Base-by-base conservation (phyloP, 2,113 vertebrate genomes). In the Microcebus jonahi region DNA sequence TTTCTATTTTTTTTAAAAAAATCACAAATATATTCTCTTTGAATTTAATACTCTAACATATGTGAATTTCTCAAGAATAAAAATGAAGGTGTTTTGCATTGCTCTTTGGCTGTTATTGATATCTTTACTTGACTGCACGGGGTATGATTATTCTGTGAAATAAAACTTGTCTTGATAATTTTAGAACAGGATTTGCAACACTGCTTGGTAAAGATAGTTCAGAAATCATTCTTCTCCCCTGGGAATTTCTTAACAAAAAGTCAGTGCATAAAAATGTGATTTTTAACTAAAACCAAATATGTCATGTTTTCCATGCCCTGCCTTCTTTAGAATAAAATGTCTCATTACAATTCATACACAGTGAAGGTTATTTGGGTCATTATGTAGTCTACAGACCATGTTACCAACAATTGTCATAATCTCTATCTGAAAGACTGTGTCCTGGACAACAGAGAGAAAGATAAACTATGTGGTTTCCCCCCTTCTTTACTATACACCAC, bases 151-250 rank as follows among this genome's bases (percentile, higher is more conserved):
- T 79, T 88, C 25, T 75, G 57, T 87, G 57, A 90, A 91, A 77
- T 15, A 88, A 95, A 87, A 67, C n/a, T 93, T 86, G 42, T 91
- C 68, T 29, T 88, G 84, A 96, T 75, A 95, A 65, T 79, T 89
- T 95, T 55, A 84, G 48, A 92, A 90, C 25, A 92, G 36, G 57
- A 95, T 93, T 93, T 94, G 5, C n/a, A 92, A 79, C 13, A 12
- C 31, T 77, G 36, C 6, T 83, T 96, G n/a, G 39, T 68, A 94
- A 94, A 86, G 34, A 90, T 13, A 94, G 45, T 68, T 92, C 55
- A 90, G 79, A 86, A 90, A 86, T 76, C 48, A 42, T 92, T 94
- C 42, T 91, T 82, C 14, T 61, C 59, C 0, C 4, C 15, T 80
- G 57, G 65, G 13, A 86, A 91, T 83, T 88, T 95, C 73, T 65